Evolutionary conservation across 1,140 invertebrate genomes (phyloP).

Genomic region (Bombus affinis): DNA sequence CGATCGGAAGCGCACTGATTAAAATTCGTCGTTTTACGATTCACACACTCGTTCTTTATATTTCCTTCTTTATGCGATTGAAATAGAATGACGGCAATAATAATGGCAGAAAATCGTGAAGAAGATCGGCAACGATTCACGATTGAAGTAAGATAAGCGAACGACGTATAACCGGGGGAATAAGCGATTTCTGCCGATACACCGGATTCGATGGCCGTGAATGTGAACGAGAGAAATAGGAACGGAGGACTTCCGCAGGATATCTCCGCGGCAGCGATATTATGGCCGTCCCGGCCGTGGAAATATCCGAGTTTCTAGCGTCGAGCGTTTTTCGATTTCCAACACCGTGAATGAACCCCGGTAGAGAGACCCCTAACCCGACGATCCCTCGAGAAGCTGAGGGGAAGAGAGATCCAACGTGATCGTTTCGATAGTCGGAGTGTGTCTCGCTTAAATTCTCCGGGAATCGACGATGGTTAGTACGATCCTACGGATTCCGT

Average conservation of each 20-base stretch:
- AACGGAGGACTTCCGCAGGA: conserved; percentile 33
- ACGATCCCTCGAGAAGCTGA: background rate
- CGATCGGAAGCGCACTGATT: background rate
- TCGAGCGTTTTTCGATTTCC: conserved; percentile 48
- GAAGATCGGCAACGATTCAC: background rate
- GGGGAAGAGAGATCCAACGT: conserved; percentile 25
- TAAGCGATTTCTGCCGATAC: conserved; percentile 18
- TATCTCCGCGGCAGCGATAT: conserved; percentile 31
- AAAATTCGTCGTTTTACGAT: background rate
- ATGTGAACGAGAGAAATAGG: conserved; percentile 17
- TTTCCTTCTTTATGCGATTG: background rate
- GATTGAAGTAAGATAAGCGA: background rate
- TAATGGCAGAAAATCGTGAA: background rate
- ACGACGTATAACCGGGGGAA: background rate
- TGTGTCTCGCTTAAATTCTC: conserved; percentile 49
- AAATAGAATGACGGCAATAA: background rate
- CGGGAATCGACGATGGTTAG: background rate
- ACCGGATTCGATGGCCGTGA: background rate
- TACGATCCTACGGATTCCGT: conserved; percentile 26
- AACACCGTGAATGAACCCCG: conserved; percentile 34
- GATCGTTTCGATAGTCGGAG: conserved; percentile 23
- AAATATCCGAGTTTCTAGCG: conserved; percentile 19
- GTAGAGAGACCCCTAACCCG: conserved; percentile 17
- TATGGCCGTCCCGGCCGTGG: conserved; percentile 4
- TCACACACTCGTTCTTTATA: background rate